Evolutionary conservation across 2,888 invertebrate genomes (phyloP).

Genomic region (Drosophila barbarae): DNA sequence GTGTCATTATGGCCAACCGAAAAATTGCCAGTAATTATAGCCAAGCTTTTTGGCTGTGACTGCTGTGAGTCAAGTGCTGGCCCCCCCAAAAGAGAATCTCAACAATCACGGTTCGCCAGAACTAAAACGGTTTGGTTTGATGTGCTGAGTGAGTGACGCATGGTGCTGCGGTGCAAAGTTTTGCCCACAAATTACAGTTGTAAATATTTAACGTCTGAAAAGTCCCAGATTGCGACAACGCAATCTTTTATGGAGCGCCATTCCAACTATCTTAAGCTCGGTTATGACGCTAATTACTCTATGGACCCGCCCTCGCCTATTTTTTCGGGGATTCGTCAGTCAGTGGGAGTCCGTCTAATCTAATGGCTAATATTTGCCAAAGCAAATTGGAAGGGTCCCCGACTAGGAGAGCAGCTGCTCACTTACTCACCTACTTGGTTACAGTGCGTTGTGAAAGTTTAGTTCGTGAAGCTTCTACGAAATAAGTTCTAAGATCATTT

Average conservation of each 20-base stretch:
- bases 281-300: slow-evolving; percentile 8
- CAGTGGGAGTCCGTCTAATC: slow-evolving; percentile 16
- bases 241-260: slow-evolving; percentile 3
- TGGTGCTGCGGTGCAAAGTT: slow-evolving; percentile 9
- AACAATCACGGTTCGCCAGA: slow-evolving; percentile 24
- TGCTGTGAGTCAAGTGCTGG: slow-evolving; percentile 15
- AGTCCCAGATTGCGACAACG: slow-evolving; percentile 2
- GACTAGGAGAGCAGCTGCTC: background rate
- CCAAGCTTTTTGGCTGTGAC: background rate
- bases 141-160: slow-evolving; percentile 27
- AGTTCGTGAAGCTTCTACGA: background rate
- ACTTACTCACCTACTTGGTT: background rate
- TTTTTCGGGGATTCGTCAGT: background rate
- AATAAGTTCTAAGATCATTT: background rate
- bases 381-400: slow-evolving; percentile 2
- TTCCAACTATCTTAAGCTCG: slow-evolving; percentile 15
- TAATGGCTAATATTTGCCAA: slow-evolving; percentile 20
- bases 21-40: slow-evolving; percentile 12
- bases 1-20: background rate
- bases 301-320: background rate
- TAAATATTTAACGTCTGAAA: slow-evolving; percentile 30
- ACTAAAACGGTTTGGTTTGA: slow-evolving; percentile 2
- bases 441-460: background rate
- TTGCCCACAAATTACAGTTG: slow-evolving; percentile 22
- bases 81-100: slow-evolving; percentile 4